Base-by-base conservation (phyloP, 2,797 vertebrate species). In the Sternarchorhynchus goeldii region DNA sequence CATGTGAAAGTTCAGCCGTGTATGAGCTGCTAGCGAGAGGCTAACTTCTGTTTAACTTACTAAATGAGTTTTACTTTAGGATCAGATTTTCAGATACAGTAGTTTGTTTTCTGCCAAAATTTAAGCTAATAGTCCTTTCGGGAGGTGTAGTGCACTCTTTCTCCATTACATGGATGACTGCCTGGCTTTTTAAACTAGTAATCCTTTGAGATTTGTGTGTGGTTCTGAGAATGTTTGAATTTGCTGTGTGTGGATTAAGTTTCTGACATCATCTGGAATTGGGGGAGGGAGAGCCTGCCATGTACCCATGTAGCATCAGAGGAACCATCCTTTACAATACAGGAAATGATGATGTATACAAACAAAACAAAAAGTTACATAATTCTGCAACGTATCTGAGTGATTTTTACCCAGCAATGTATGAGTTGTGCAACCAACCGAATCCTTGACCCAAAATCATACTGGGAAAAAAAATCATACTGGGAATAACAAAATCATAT, bases 251-350 rank as follows among this genome's bases (percentile, higher is more conserved):
- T 77, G 21, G 60, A 58, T 69, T 68, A 57, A 29, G 20, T 68
- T 17, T 36, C 32, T 66, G 62, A 76, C 50, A 8, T 73, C 73
- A 73, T 78, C 72, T 75, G 76, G 70, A 77, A 76, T 39, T n/a
- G 14, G 8, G 66, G 17, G 55, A 14, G 39, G 16, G 31, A 41
- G 41, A 18, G 71, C 20, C 31, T 57, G 39, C 34, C 0, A 8
- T 45, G 66, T 80, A 76, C 41, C 56, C 70, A 57, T n/a, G 45
- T 66, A 56, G 45, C 20, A 50, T 60, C 65, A 76, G 45, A 18
- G 31, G 5, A 7, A 73, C 50, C 77, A 20, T 41, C 34, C 16
- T 29, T 36, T 4, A 50, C 60, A 64, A 73, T 32, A 32, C 68
- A 53, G 20, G 57, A 69, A 64, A 55, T 78, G 58, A 55, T 78